phyloP scores from a whole-genome alignment of 2,888 invertebrate species.

The Eristalinus sepulchralis region DNA sequence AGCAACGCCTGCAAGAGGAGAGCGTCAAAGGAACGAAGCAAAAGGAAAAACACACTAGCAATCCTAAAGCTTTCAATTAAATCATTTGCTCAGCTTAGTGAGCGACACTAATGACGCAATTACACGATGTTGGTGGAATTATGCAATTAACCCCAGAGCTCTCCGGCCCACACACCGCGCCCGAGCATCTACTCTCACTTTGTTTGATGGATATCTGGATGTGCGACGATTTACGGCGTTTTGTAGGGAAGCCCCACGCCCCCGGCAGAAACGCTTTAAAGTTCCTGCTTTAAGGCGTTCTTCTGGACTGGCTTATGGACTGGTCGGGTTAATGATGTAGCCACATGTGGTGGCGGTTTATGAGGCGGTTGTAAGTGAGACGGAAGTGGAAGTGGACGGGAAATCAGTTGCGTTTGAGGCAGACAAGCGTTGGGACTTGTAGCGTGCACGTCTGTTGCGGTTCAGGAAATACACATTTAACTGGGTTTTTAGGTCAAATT shows the following conservation, averaged over 20 bases:
- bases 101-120: slow-evolving; percentile 34
- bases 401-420: too few species aligned
- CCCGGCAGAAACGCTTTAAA: not conserved
- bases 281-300: not conserved
- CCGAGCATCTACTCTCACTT: slow-evolving; percentile 14
- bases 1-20: not conserved
- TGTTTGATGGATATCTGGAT: slow-evolving; percentile 9
- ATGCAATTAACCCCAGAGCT: slow-evolving; percentile 16
- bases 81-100: slow-evolving; percentile 41
- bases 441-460: too few species aligned
- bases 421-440: too few species aligned
- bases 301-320: not conserved
- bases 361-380: too few species aligned
- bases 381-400: too few species aligned
- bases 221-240: not conserved
- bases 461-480: too few species aligned
- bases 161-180: not conserved
- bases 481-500: too few species aligned
- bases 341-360: too few species aligned
- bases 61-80: slow-evolving; percentile 39
- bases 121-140: slow-evolving; percentile 32
- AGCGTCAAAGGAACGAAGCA: too few species aligned
- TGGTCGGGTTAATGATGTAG: too few species aligned
- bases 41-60: not conserved
- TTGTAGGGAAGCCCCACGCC: not conserved